phyloP scores from a whole-genome alignment of 2,888 invertebrate species.

The Yponomeuta sedellus region DNA sequence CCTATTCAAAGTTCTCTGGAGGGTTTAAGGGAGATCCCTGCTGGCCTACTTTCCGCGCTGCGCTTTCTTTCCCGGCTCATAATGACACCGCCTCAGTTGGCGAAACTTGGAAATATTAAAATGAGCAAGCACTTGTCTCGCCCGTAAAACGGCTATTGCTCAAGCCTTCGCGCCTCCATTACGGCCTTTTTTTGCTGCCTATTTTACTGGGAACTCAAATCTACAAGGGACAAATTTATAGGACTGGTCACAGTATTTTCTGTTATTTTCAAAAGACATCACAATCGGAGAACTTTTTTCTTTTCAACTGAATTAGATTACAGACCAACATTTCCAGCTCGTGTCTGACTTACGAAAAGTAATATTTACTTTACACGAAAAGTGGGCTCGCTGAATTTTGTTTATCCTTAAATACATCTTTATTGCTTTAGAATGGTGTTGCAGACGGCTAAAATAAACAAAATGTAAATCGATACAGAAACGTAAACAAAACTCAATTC shows the following conservation, averaged over 20 bases:
- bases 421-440: background rate
- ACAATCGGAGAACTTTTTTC: background rate
- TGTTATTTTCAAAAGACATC: background rate
- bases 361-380: background rate
- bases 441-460: background rate
- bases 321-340: background rate
- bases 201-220: slow-evolving; percentile 2
- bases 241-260: background rate
- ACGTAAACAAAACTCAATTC: background rate
- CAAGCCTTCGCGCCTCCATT: slow-evolving; percentile 55
- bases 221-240: background rate
- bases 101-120: slow-evolving; percentile 72
- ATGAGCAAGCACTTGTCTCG: slow-evolving; percentile 72
- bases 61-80: slow-evolving; percentile 58
- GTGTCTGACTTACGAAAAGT: background rate
- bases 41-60: slow-evolving; percentile 33
- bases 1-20: slow-evolving; percentile 28
- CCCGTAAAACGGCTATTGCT: slow-evolving; percentile 60
- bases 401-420: background rate
- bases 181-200: slow-evolving; percentile 21
- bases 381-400: background rate
- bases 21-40: slow-evolving; percentile 49
- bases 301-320: background rate
- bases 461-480: background rate
- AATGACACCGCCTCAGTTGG: slow-evolving; percentile 55